Evolutionary conservation across 1,140 invertebrate species (phyloP), one percentile per base, ranked within the genome.

Genomic region (Hesperophylax magnus): DNA sequence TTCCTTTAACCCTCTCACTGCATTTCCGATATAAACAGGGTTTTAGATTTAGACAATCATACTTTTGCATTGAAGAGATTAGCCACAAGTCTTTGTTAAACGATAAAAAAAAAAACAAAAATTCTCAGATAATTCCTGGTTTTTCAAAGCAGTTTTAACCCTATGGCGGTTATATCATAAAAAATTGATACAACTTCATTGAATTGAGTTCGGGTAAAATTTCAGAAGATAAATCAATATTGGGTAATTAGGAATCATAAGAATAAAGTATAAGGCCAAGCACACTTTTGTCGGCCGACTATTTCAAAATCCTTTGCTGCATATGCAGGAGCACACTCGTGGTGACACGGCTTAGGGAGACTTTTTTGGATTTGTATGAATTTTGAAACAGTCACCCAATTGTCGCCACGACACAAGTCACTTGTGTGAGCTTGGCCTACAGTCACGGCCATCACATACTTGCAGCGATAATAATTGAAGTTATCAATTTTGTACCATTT

Each of bases 401-500:
- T n/a, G n/a, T n/a, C n/a, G n/a, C n/a, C n/a, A n/a, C 7, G 14
- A 15, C 14, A 54, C 7, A 54, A 54, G n/a, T 54, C n/a, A 54
- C 53, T 54, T 3, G 7, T 3, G 2, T 7, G 3, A 54, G 7
- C 7, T 8, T 17, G 20, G 4, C 9, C 5, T 58, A 58, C 0
- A 0, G 17, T 58, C 1, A 58, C 54, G 8, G 54, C 5, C 17
- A n/a, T 5, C 17, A 58, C 54, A n/a, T 3, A 58, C 17, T n/a
- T 58, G 17, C 11, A 18, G 17, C 1, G 0, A 8, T 18, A 58
- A 58, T 58, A 58, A n/a, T 58, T 18, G 6, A 58, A 18, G 20
- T n/a, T 7, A 58, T 58, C 56, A 58, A 58, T 58, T 58, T 58
- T 58, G 56, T 58, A 58, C 56, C 56, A 58, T 58, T 18, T 18